Conservation (phyloP, 2,113 vertebrate genomes). For the Phrynosoma blainvillii region DNA sequence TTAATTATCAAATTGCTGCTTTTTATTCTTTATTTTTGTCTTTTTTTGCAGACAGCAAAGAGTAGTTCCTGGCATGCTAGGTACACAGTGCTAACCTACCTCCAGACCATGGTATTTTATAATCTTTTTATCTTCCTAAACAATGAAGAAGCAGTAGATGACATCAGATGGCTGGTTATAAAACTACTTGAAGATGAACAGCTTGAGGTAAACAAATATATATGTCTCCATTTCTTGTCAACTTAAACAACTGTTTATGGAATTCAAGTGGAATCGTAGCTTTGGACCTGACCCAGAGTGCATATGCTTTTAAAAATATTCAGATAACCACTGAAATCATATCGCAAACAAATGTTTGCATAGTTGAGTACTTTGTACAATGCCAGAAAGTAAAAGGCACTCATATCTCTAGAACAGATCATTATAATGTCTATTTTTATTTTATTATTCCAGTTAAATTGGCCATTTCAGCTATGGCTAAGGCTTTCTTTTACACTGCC, state of each 20-base stretch:
- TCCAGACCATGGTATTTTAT: constrained; percentile 98
- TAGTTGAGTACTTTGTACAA: neutral
- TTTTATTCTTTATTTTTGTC: constrained; percentile 5
- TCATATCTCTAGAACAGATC: neutral
- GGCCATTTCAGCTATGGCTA: neutral
- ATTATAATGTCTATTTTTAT: neutral
- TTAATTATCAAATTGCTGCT: neutral
- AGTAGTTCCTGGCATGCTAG: constrained; percentile 97
- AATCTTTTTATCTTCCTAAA: constrained; percentile 97
- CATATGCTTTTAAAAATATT: neutral
- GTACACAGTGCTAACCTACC: constrained; percentile 95
- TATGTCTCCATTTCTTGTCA: neutral
- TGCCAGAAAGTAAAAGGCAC: neutral
- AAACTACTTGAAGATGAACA: constrained; percentile 93
- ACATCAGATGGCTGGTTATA: constrained; percentile 87
- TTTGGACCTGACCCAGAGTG: no score
- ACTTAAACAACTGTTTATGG: neutral
- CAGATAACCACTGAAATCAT: neutral
- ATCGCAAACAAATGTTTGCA: neutral
- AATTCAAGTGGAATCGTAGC: neutral
- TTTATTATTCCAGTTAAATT: neutral
- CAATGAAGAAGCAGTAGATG: constrained; percentile 83
- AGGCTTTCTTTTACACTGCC: neutral
- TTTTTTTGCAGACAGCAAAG: constrained; percentile 84
- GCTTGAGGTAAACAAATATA: constrained; percentile 83